These are phyloP conservation scores for Macrophya alboannulata DNA, from an alignment of 2,888 invertebrate species.

Conservation along the genomic window DNA sequence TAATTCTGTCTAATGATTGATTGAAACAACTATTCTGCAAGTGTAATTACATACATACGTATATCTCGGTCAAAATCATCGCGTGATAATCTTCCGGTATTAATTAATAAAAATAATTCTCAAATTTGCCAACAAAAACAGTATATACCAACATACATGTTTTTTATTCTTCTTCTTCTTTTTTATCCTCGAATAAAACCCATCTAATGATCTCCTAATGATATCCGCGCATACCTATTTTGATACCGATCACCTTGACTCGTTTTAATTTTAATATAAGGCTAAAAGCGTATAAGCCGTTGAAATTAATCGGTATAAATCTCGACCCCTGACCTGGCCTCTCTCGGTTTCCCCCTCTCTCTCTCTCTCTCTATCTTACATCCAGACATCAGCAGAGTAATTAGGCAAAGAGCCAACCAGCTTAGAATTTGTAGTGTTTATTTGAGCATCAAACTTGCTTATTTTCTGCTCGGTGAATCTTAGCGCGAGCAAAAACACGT, in stretches of 20 bases:
- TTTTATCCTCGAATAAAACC: background rate
- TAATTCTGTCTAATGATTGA: slow-evolving; percentile 13
- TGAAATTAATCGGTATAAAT: slow-evolving; percentile 27
- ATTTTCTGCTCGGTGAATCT: slow-evolving; percentile 20
- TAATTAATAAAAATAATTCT: background rate
- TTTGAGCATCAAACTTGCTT: slow-evolving; percentile 34
- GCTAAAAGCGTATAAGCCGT: background rate
- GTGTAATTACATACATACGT: too few species aligned
- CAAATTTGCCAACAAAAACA: background rate
- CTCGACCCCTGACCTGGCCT: slow-evolving; percentile 13
- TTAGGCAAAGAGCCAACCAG: slow-evolving; percentile 46
- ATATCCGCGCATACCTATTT: background rate
- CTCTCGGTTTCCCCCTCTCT: background rate
- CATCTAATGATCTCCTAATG: background rate
- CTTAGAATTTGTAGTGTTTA: slow-evolving; percentile 43
- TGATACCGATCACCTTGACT: slow-evolving; percentile 29
- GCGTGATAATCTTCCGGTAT: background rate
- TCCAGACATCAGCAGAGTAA: background rate
- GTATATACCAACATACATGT: background rate
- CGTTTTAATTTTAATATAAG: background rate
- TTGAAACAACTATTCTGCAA: background rate
- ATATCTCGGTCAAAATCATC: background rate
- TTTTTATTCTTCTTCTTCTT: background rate
- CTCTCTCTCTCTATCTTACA: background rate
- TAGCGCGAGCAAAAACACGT: slow-evolving; percentile 16